Evolutionary conservation across 2,113 vertebrate genomes (phyloP).

Genomic region (Vidua chalybeata): DNA sequence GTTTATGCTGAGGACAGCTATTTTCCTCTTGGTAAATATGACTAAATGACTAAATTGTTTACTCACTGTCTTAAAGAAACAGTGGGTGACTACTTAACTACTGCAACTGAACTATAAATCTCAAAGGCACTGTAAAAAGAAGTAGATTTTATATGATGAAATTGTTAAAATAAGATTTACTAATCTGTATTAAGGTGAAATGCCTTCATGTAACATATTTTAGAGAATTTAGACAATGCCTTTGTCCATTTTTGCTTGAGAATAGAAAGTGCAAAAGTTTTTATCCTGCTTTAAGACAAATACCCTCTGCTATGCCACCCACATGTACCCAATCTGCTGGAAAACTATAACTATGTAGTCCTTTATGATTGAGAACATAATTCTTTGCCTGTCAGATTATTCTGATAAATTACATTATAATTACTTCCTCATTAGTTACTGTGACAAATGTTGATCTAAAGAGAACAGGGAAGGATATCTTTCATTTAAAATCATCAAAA

Average conservation of each 20-base stretch:
- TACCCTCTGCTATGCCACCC: slow-evolving; percentile 39
- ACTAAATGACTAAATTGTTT: background rate
- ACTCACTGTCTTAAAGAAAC: background rate
- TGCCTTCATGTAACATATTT: background rate
- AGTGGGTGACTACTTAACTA: background rate
- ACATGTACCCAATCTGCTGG: slow-evolving; percentile 11
- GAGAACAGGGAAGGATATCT: background rate
- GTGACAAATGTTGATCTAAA: slow-evolving; percentile 54
- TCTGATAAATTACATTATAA: slow-evolving; percentile 61
- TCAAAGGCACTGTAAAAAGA: background rate
- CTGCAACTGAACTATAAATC: background rate
- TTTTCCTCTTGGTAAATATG: background rate
- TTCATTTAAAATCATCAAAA: slow-evolving; percentile 38
- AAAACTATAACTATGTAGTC: slow-evolving; percentile 42
- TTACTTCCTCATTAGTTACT: slow-evolving; percentile 58
- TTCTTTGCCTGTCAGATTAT: slow-evolving; percentile 63
- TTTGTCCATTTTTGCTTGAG: background rate
- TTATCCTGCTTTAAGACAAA: slow-evolving; percentile 51
- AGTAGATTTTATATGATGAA: background rate
- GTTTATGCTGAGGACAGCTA: background rate
- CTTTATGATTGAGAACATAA: slow-evolving; percentile 47
- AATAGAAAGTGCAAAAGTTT: background rate
- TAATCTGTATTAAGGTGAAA: background rate
- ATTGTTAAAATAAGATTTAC: background rate
- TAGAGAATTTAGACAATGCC: background rate